Conservation (phyloP, 30 jellyfish, hydroid and myxozoan genomes). For the Turritopsis rubra region DNA sequence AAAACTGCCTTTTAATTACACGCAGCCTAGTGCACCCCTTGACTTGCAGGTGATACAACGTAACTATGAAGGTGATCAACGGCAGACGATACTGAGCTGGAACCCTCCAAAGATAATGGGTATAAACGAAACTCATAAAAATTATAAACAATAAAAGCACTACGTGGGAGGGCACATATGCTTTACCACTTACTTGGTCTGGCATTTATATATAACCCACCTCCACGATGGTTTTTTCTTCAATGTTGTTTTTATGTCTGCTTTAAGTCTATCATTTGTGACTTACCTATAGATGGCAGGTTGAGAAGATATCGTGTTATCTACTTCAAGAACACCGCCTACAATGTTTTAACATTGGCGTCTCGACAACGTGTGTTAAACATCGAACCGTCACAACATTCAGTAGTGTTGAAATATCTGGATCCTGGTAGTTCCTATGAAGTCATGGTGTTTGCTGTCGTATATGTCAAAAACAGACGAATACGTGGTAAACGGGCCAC, state of each 20-base stretch:
- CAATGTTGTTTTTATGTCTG: background rate
- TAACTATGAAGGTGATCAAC: constrained; percentile 24
- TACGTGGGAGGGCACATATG: background rate
- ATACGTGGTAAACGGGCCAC: background rate
- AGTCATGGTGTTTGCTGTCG: constrained; percentile 3
- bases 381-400: background rate
- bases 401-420: background rate
- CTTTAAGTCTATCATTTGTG: background rate
- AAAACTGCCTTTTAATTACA: constrained; percentile 18
- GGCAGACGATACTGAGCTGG: constrained; percentile 44
- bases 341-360: background rate
- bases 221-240: background rate
- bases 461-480: background rate
- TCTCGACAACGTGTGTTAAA: background rate
- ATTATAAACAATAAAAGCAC: background rate
- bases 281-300: background rate
- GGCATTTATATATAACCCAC: background rate
- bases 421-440: background rate
- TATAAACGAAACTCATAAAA: background rate
- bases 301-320: background rate
- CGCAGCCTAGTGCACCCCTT: constrained; percentile 47
- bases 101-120: constrained; percentile 36
- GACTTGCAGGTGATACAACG: constrained; percentile 37
- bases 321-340: background rate
- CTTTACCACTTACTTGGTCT: background rate